Evolutionary conservation across 2,888 invertebrate species (phyloP).

Genomic region (Melinaea marsaeus): DNA sequence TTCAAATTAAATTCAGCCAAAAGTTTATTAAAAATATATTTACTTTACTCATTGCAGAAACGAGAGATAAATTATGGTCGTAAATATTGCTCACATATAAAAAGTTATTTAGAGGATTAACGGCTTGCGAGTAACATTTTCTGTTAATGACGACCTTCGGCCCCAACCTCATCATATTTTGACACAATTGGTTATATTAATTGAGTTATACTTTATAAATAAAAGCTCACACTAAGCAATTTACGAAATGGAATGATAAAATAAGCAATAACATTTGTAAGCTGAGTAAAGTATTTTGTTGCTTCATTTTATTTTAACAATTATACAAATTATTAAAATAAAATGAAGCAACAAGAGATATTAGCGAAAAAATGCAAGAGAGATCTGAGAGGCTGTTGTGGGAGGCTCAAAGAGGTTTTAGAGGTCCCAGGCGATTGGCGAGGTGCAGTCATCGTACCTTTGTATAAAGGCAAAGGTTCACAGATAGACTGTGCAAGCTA

Average conservation of each 20-base stretch:
- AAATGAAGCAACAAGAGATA: too few relatives aligned
- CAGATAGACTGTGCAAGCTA: too few relatives aligned
- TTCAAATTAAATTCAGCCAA: too few relatives aligned
- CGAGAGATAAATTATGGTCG: conserved; percentile 36
- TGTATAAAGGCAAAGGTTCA: too few relatives aligned
- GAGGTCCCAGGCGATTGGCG: too few relatives aligned
- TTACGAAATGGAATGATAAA: conserved; percentile 31
- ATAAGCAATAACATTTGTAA: conserved; percentile 16
- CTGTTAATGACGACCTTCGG: conserved; percentile 66
- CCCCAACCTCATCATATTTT: conserved; percentile 39
- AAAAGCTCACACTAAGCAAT: background rate
- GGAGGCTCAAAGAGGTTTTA: too few relatives aligned
- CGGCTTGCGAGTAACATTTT: conserved; percentile 48
- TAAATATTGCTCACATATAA: conserved; percentile 61
- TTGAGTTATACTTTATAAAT: background rate
- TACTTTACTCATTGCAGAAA: conserved; percentile 19
- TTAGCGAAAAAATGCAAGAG: too few relatives aligned
- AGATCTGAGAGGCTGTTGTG: too few relatives aligned
- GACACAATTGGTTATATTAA: background rate
- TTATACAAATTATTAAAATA: background rate
- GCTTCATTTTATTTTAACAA: conserved; percentile 4
- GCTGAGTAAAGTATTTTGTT: conserved; percentile 10
- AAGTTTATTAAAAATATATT: too few relatives aligned
- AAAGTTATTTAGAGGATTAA: conserved; percentile 59
- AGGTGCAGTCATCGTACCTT: too few relatives aligned